Base-by-base conservation (phyloP, 2,888 invertebrate species). In the Dendrolimus houi region DNA sequence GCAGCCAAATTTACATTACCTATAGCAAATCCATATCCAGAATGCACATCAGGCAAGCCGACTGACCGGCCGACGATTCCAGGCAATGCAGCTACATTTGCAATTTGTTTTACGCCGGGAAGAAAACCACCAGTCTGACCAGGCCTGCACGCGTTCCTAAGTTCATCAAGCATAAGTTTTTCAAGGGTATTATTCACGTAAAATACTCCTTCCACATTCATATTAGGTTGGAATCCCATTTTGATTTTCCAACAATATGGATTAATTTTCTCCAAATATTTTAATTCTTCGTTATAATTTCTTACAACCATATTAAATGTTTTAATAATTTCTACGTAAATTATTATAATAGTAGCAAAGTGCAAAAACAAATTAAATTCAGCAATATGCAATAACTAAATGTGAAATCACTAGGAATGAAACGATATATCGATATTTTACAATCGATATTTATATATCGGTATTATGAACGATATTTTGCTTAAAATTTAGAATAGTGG, bases 11-110 rank as follows among this genome's bases (percentile, higher is more conserved):
- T 47, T 13, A 52, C 13, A 67, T 75, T 91, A 94, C 95, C 98
- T 80, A 99, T 99, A 12, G 99, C 99, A 93, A 99, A 99, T 57
- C 99, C 99, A 91, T 99, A 99, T 13, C 99, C 99, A 7, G 99
- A 97, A 85, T 99, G 99, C 14, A 99, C 94, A 89, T 99, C 99
- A 0, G 99, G 99, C 60, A 99, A 91, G 2, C 99, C 99, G 59
- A 99, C 95, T 1, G 99, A 99, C 68, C 91, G 93, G 55, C 97
- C 97, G 12, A 99, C 98, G 66, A 99, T 99, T 1, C 99, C 99
- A 10, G 99, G 99, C 59, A 99, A 89, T 0, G 99, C 98, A 47
- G 99, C 99, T 42, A 99, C 99, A 91, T 99, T 99, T 6, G 98
- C 99, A 63, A 99, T 99, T 87, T 99, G 99, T 87, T 99, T 99